phyloP scores from a whole-genome alignment of 2,797 vertebrate species.

The Melanogrammus aeglefinus region DNA sequence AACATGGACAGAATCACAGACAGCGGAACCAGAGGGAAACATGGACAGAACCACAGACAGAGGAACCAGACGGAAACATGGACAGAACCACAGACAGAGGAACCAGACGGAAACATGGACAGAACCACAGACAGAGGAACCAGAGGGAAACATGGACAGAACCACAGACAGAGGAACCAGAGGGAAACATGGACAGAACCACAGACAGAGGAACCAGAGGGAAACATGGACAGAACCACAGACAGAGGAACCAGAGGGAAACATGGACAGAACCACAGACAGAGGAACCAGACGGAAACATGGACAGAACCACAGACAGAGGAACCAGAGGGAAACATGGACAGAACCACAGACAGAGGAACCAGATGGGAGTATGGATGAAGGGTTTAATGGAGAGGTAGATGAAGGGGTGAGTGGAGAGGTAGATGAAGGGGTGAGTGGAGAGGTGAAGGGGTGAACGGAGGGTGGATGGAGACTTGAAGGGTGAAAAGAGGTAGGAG shows the following conservation, averaged over 20 bases:
- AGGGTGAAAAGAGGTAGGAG: not conserved
- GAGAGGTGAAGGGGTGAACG: not conserved
- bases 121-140: not conserved
- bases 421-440: not conserved
- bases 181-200: not conserved
- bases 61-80: not conserved
- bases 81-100: not conserved
- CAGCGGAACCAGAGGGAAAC: not conserved
- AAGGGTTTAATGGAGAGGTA: not conserved
- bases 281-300: not conserved
- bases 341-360: not conserved
- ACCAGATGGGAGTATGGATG: not conserved
- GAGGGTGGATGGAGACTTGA: not conserved
- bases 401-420: not conserved
- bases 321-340: too few species aligned
- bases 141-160: not conserved
- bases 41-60: not conserved
- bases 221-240: not conserved
- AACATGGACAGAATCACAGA: not conserved
- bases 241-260: not conserved
- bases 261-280: not conserved
- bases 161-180: not conserved
- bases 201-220: not conserved
- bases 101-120: not conserved
- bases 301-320: not conserved